Base-by-base conservation (phyloP, 2,113 vertebrate genomes). In the Ardeotis arabs region DNA sequence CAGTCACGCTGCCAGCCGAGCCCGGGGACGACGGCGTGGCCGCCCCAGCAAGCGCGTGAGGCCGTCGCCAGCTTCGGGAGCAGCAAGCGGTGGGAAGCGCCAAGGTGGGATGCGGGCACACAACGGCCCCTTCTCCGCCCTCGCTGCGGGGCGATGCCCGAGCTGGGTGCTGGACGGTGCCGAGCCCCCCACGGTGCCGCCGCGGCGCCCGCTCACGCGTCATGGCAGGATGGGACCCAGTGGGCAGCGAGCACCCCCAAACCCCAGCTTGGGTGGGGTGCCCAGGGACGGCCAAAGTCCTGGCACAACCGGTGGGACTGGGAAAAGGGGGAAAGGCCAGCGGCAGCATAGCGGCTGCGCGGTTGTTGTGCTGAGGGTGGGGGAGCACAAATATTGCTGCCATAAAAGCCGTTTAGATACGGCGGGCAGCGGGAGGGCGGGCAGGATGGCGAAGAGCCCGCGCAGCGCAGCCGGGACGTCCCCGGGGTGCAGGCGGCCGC, bases 271-370 rank as follows among this genome's bases (percentile, higher is more conserved):
- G 1, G 35, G 11, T 28, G 55, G 44, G 14, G 8, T 21, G 16
- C 31, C 17, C 0, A 2, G 24, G 45, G 53, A 29, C 39, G 1
- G 37, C 52, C 39, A 16, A 31, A 50, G 12, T 9, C n/a, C 49
- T 0, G 0, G 41, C 0, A 0, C 18, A 50, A 19, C 25, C 22
- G 0, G 8, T 10, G 70, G 7, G 15, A 24, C 10, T 0, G 0
- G 14, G 44, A 3, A 58, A 25, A 13, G 19, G 14, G 12, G 5
- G 3, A 47, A 84, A 68, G n/a, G 10, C 28, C 2, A 2, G 10
- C 2, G 6, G n/a, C 21, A 45, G 27, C 0, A 0, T 1, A 0
- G 7, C 1, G 5, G 5, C 35, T 9, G 18, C 1, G 2, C 2
- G 1, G 7, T 28, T 60, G 25, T n/a, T 1, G 1, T 4, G 2